Evolutionary conservation across 2,113 vertebrate genomes (phyloP).

Genomic region (Corythornis vintsioides): DNA sequence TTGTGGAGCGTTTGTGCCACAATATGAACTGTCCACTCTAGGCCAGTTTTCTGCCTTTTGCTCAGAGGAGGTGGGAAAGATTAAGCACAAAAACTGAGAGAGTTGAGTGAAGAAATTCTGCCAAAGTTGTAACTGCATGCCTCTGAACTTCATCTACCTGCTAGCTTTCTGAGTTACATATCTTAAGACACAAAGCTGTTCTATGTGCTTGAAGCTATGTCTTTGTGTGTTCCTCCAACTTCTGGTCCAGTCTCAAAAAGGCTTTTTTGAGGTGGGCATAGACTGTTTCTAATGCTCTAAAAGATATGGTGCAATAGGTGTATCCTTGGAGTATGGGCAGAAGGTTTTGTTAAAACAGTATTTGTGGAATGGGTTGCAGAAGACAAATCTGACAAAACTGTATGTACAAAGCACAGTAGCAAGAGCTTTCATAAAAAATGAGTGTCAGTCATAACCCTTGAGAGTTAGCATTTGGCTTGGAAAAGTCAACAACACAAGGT

Average conservation of each 20-base stretch:
- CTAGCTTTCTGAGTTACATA: neutral
- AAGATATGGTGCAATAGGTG: neutral
- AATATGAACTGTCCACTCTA: neutral
- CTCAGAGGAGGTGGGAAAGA: neutral
- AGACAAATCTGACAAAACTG: neutral
- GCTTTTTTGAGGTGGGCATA: fast-evolving
- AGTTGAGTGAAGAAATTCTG: neutral
- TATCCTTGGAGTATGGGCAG: fast-evolving
- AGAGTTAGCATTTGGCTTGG: neutral
- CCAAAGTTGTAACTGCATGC: fast-evolving
- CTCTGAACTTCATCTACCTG: neutral
- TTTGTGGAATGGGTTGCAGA: neutral
- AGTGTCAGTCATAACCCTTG: neutral
- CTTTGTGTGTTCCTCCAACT: neutral
- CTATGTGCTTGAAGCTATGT: neutral
- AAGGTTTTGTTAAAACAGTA: neutral
- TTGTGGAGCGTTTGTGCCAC: neutral
- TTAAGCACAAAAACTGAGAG: neutral
- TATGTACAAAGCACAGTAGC: neutral
- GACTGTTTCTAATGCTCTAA: neutral
- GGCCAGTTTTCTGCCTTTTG: neutral
- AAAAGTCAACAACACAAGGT: fast-evolving
- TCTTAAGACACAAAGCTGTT: neutral
- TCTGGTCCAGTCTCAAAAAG: neutral
- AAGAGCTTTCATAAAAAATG: neutral